Base-by-base conservation (phyloP, 2,888 invertebrate species). In the Sthenelais limicola region DNA sequence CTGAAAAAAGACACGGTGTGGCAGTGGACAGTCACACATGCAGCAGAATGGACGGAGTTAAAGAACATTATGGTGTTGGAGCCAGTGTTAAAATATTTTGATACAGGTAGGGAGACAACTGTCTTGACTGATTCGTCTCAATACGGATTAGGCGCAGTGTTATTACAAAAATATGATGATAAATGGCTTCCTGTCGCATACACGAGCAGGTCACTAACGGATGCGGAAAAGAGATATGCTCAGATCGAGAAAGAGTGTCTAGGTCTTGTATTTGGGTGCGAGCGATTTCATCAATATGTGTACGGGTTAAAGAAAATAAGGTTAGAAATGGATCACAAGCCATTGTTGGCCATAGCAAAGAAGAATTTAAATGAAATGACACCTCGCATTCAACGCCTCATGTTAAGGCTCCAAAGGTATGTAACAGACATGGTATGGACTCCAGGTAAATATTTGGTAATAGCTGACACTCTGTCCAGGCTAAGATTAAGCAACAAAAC, bases 321-420 rank as follows among this genome's bases (percentile, higher is more conserved):
- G 51, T 21, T 51, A 9, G 51, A 51, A 51, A 9, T 26, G 18
- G 51, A 51, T 26, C 51, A 51, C 26, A 51, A 51, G 26, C 51
- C 51, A 4, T 51, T 51, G 18, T 21, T 24, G 26, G 18, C n/a
- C 7, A 51, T 51, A 7, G 7, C 4, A 26, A 51, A 51, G 7
- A 51, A 51, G 18, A 7, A 21, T 26, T 4, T 51, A 24, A 5
- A 24, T 9, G 7, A 4, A 24, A 26, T 26, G 51, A 21, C 51
- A 9, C 21, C 26, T 21, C 51, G 51, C 7, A 5, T 51, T 7
- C 51, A 51, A 26, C 4, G 18, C 4, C 21, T 51, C 21, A 9
- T 51, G 51, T 51, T 51, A 26, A 51, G n/a, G 51, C 51, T 51
- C n/a, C 51, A 51, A 18, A 21, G 21, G 4, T 51, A 51, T 26